These are phyloP conservation scores for Gavialis gangeticus DNA, from an alignment of 2,113 vertebrate genomes.

Conservation along the genomic window DNA sequence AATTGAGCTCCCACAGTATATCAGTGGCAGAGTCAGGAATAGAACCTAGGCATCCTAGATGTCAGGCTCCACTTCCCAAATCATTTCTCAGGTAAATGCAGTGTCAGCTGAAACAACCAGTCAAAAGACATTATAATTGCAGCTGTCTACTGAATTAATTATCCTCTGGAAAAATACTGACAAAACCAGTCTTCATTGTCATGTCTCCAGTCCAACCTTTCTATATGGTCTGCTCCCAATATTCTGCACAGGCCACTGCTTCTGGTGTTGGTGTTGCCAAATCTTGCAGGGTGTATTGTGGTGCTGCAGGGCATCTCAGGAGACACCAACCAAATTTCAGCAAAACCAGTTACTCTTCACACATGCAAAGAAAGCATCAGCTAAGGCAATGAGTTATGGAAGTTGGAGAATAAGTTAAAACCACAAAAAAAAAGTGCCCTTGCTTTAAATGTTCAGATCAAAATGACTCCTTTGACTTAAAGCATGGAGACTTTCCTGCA, in stretches of 20 bases:
- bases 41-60: not conserved
- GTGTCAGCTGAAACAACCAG: slow-evolving; percentile 2
- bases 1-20: not conserved
- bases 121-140: not conserved
- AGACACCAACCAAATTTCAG: no score
- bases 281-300: no score
- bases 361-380: not conserved
- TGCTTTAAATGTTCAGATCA: not conserved
- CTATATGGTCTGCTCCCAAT: no score
- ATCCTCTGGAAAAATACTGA: not conserved
- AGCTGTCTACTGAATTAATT: slow-evolving; percentile 13
- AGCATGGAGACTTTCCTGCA: not conserved
- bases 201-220: no score
- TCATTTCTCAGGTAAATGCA: not conserved
- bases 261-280: no score
- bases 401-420: slow-evolving; percentile 4
- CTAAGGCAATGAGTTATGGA: not conserved
- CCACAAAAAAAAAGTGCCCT: not conserved
- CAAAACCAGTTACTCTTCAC: not conserved
- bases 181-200: not conserved
- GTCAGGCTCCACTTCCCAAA: not conserved
- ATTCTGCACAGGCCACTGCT: no score
- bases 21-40: not conserved
- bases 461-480: not conserved
- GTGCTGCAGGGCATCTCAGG: no score